Evolutionary conservation across 2,888 invertebrate species (phyloP).

Genomic region (Podabrus alpinus): DNA sequence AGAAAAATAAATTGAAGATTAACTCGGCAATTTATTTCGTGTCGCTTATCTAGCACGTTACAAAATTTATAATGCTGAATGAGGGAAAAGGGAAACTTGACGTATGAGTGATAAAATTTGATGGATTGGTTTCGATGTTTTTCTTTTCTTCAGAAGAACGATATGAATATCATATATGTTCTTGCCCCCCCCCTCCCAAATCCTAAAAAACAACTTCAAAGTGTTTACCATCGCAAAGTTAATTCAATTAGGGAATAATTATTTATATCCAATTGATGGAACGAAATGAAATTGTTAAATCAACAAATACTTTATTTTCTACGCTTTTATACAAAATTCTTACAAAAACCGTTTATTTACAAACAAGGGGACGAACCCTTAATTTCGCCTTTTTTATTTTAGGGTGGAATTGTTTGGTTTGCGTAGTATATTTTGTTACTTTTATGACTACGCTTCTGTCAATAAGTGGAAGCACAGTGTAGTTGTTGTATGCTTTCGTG

Average conservation of each 20-base stretch:
- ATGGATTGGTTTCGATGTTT: background rate
- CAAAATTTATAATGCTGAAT: background rate
- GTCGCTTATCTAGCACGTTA: background rate
- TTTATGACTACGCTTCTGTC: background rate
- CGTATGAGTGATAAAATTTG: background rate
- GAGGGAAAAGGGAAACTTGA: background rate
- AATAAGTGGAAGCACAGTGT: background rate
- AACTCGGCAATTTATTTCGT: background rate
- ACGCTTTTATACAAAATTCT: background rate
- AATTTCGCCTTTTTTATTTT: background rate
- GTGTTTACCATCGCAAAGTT: too few relatives aligned
- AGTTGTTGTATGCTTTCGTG: background rate
- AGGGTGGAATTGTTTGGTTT: background rate
- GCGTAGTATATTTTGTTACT: background rate
- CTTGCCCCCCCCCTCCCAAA: too few relatives aligned
- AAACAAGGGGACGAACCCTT: background rate
- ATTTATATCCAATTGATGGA: background rate
- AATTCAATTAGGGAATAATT: background rate
- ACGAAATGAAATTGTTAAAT: background rate
- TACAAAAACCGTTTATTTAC: background rate
- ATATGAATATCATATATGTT: background rate
- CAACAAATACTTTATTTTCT: background rate
- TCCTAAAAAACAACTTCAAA: too few relatives aligned
- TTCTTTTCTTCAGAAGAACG: background rate
- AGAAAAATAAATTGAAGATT: background rate